phyloP scores from a whole-genome alignment of 2,888 invertebrate species.

The Agrochola macilenta region DNA sequence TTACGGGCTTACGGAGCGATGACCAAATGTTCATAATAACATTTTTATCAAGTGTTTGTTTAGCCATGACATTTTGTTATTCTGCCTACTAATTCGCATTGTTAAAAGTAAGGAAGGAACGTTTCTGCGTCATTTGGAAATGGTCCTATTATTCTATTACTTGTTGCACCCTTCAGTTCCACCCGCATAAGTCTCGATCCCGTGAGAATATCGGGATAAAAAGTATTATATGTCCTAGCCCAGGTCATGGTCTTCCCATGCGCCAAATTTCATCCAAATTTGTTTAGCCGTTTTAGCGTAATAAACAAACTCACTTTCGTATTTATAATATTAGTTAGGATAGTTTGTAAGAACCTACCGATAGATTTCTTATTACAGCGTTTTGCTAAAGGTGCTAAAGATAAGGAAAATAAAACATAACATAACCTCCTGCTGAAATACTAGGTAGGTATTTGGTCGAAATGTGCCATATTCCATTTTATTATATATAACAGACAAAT shows the following conservation, averaged over 20 bases:
- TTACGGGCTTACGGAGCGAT: constrained; percentile 36
- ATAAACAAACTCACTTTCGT: no score
- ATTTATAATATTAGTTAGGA: no score
- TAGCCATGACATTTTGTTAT: constrained; percentile 37
- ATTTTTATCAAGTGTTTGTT: constrained; percentile 40
- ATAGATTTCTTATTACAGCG: background rate
- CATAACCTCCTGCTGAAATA: background rate
- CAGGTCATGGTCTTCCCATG: no score
- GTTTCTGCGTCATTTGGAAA: background rate
- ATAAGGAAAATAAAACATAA: background rate
- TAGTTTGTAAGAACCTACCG: background rate
- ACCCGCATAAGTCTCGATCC: no score
- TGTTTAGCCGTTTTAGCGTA: no score
- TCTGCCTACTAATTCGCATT: constrained; percentile 33
- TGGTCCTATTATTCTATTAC: background rate
- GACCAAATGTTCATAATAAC: constrained; percentile 52
- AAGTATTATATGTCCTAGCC: no score
- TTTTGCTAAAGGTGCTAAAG: background rate
- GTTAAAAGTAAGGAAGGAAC: background rate
- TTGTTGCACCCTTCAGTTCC: no score
- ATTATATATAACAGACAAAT: no score
- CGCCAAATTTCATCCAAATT: no score
- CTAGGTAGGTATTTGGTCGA: no score
- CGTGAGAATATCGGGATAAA: no score
- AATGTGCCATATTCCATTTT: no score